Percentiles rank a stretch among this genome's conserved stretches.
Conservation (phyloP, 2,113 vertebrate genomes). For the Pseudopipra pipra region DNA sequence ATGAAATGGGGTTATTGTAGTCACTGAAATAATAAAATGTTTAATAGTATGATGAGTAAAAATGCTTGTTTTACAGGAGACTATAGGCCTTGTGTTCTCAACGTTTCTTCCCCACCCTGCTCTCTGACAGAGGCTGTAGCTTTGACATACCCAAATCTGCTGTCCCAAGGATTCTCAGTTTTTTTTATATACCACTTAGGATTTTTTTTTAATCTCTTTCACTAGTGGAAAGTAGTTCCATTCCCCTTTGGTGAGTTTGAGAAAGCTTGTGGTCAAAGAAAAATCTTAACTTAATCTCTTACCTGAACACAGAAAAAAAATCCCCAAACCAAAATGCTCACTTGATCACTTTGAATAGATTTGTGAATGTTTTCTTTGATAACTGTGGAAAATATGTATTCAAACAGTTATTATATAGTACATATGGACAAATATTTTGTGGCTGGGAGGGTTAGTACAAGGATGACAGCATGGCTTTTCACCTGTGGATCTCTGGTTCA, state of each 20-base stretch:
- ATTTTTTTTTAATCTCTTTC: background rate
- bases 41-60: slow-evolving; percentile 9
- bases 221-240: background rate
- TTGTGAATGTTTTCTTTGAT: background rate
- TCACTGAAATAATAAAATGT: slow-evolving; percentile 6
- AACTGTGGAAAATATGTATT: background rate
- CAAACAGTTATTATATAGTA: background rate
- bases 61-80: background rate
- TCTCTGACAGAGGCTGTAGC: background rate
- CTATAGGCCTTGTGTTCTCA: background rate
- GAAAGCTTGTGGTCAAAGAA: background rate
- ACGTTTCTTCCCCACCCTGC: background rate
- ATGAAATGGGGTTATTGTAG: background rate
- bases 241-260: background rate
- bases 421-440: background rate
- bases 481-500: background rate
- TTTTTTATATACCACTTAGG: background rate
- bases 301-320: background rate
- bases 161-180: background rate
- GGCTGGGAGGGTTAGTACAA: background rate
- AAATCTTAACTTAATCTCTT: background rate
- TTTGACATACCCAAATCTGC: background rate
- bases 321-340: background rate
- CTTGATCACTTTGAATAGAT: background rate
- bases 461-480: background rate